Base-by-base conservation (phyloP, 2,113 vertebrate genomes). In the Larimichthys crocea region DNA sequence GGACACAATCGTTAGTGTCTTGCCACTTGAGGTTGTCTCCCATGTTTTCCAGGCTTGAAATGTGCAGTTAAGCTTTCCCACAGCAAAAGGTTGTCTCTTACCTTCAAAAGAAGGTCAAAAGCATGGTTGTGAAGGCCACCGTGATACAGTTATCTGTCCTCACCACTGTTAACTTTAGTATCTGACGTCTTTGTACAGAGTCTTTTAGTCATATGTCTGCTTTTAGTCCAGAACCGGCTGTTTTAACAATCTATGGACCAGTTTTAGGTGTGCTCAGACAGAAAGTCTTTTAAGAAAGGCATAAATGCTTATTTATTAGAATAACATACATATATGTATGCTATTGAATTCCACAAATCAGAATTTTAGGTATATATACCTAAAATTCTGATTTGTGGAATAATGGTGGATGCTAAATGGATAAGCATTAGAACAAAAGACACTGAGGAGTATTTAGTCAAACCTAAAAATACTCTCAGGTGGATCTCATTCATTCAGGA, bases 381-480 rank as follows among this genome's bases (percentile, higher is more conserved):
- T 60, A 44, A 65, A 46, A 44, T 80, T 17, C 7, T 59, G 56
- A 61, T n/a, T 49, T 49, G 26, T 71, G 15, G 22, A 53, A 44
- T 1, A 74, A 67, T 50, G 4, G 16, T 67, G 10, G 8, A 11
- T 49, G 19, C 26, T 15, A 40, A 31, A 52, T n/a, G 31, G 11
- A 6, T 12, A 44, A 63, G 6, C 15, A 17, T 56, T 22, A 26
- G 7, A 40, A 9, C 6, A 50, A 42, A 10, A 59, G 15, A 20
- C 10, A 7, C 4, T 15, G 10, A 62, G 16, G 35, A 61, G 46
- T 48, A 52, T 63, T 56, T 49, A 46, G 26, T 59, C 0, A 50
- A 44, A 31, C 68, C 71, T 74, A 53, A 70, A 88, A 79, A 79
- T 62, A 69, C 63, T 42, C 16, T 59, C 11, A 19, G 59, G 22